Evolutionary conservation across 2,888 invertebrate genomes (phyloP).

Genomic region (Lasioglossum leucozonium): DNA sequence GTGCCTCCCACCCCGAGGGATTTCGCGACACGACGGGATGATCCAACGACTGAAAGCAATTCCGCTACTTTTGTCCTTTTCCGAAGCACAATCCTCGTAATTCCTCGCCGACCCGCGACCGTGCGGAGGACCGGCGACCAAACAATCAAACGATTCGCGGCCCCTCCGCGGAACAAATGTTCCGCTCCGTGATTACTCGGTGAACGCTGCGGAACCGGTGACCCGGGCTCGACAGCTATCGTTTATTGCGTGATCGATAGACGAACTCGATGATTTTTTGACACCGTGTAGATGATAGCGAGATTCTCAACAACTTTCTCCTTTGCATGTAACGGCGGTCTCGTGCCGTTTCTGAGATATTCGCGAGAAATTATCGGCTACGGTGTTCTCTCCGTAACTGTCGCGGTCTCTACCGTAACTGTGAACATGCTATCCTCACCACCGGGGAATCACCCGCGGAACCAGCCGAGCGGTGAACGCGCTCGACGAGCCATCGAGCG

Average conservation of each 20-base stretch:
- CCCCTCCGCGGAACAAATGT: not conserved
- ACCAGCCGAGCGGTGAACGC: no score
- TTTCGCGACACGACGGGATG: not conserved
- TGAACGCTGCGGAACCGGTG: not conserved
- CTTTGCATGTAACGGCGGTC: no score
- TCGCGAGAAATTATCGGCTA: no score
- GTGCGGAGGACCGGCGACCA: not conserved
- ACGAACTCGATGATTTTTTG: not conserved
- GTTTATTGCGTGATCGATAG: not conserved
- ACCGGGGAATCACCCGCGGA: no score
- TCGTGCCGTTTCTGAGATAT: no score
- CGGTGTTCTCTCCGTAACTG: no score
- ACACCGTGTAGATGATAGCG: not conserved
- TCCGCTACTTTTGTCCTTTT: slow-evolving; percentile 13
- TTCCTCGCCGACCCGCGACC: not conserved
- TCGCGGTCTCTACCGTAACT: no score
- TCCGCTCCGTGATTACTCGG: not conserved
- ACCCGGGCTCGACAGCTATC: not conserved
- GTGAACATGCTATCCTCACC: no score
- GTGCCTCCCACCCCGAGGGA: not conserved
- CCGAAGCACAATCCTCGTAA: slow-evolving; percentile 29
- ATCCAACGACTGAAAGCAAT: slow-evolving; percentile 13
- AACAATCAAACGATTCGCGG: slow-evolving; percentile 14
- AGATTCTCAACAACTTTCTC: no score
- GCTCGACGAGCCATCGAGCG: no score